Percentiles rank a stretch among this genome's conserved stretches.
These are phyloP conservation scores for Pagetopsis macropterus DNA, from an alignment of 2,797 vertebrate species.

Conservation along the genomic window DNA sequence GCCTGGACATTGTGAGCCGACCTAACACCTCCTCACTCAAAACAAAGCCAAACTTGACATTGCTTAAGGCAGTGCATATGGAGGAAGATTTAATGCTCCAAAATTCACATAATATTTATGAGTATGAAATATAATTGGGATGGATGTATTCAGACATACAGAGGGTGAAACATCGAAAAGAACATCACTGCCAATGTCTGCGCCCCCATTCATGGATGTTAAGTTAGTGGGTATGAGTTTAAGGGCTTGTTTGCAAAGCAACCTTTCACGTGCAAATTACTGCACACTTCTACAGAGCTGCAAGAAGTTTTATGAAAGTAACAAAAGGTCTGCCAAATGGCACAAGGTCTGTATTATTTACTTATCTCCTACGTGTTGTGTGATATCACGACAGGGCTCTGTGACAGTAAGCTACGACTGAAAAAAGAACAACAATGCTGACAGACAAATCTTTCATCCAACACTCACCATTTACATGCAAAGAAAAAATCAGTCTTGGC, in stretches of 20 bases:
- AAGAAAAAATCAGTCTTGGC: slow-evolving; percentile 48
- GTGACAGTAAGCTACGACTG: slow-evolving; percentile 53
- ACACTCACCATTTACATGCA: slow-evolving; percentile 32
- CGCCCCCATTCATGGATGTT: slow-evolving; percentile 16
- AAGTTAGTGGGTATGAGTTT: slow-evolving; percentile 30
- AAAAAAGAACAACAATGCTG: slow-evolving; percentile 22
- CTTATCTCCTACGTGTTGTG: slow-evolving; percentile 22
- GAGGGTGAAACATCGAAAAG: slow-evolving; percentile 26
- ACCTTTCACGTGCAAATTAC: slow-evolving; percentile 45
- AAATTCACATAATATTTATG: slow-evolving; percentile 51
- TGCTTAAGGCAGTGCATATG: slow-evolving; percentile 45
- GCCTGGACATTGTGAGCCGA: slow-evolving; percentile 42
- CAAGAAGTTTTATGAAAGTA: slow-evolving; percentile 29
- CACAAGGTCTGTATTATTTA: slow-evolving; percentile 43
- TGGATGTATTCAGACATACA: slow-evolving; percentile 28
- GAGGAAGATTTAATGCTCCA: slow-evolving; percentile 29
- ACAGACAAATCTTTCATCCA: slow-evolving; percentile 52
- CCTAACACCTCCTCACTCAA: slow-evolving; percentile 45
- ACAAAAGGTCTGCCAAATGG: slow-evolving; percentile 45
- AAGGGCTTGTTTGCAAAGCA: slow-evolving; percentile 18
- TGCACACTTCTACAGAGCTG: slow-evolving; percentile 2
- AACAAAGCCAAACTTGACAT: slow-evolving; percentile 60
- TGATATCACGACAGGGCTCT: slow-evolving; percentile 29
- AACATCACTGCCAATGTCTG: slow-evolving; percentile 32
- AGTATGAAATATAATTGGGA: slow-evolving; percentile 24